Base-by-base conservation (phyloP, 2,888 invertebrate species). In the Drosophila rellima region DNA sequence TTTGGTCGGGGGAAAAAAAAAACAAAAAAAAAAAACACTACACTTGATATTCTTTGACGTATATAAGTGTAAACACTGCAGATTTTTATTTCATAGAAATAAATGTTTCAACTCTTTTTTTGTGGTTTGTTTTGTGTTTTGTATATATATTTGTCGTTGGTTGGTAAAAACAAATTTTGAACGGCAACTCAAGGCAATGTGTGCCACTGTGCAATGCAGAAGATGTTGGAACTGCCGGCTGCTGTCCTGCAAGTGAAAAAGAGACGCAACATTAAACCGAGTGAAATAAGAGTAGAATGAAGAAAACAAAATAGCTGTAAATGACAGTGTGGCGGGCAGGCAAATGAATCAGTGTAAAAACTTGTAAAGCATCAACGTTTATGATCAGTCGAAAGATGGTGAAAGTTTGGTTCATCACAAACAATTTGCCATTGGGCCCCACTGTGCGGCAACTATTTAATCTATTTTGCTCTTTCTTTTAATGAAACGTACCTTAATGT, bases 381-480 rank as follows among this genome's bases (percentile, higher is more conserved):
- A 42, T 88, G 52, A 2, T 90, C 92, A 92, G 91, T 82, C 91
- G 92, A 92, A 92, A 92, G 92, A 92, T 92, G 92, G 92, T 92
- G 82, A 80, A 85, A 80, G 78, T 82, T 85, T 75, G 63, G 55
- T 73, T 90, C 90, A 90, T 90, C 90, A 90, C 47, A 40, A 71
- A 56, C 35, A 76, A 15, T 20, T 31, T 74, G 64, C 55, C 52
- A 33, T 11, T 8, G 1, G 44, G 44, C 11, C 13, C 20, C 17
- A 11, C 39, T 20, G 33, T 10, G 8, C 33, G 26, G 26, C 7
- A 2, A 7, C 2, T 7, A n/a, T n/a, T n/a, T n/a, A 7, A 26
- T n/a, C 7, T 2, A 3, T 48, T 11, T 59, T 2, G 13, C 1
- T 44, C 1, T 44, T 18, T 26, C n/a, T n/a, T n/a, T n/a, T n/a